A percentile compares a stretch with the other conserved stretches of the same genome.
Evolutionary conservation across 2,797 vertebrate species (phyloP).

Genomic region (Rhynchotus rufescens): DNA sequence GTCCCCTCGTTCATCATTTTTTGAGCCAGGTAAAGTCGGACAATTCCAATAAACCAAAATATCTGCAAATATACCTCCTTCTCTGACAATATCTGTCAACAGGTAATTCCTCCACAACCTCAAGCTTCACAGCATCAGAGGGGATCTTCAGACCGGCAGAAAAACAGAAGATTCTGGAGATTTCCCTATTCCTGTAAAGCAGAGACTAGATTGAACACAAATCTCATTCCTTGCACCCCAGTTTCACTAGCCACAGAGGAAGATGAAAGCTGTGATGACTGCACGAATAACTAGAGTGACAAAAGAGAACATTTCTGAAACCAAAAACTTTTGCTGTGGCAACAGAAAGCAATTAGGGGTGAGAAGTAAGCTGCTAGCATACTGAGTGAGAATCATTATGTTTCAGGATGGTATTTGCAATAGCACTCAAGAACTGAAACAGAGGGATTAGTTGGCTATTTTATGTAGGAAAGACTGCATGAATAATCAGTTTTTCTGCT

Average conservation of each 20-base stretch:
- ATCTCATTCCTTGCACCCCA: background rate
- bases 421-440: background rate
- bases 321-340: background rate
- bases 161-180: background rate
- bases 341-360: background rate
- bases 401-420: conserved; percentile 16
- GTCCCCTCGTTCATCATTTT: background rate
- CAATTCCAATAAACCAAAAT: background rate
- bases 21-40: background rate
- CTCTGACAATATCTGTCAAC: too few species aligned
- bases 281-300: background rate
- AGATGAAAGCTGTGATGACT: background rate
- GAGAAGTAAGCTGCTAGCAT: background rate
- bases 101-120: background rate
- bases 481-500: conserved; percentile 65
- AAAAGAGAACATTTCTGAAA: background rate
- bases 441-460: conserved; percentile 29
- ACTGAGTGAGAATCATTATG: accelerated
- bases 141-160: background rate
- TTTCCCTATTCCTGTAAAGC: background rate
- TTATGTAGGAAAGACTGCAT: conserved; percentile 22
- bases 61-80: background rate
- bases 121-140: background rate
- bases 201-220: background rate
- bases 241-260: background rate